Evolutionary conservation across 2,888 invertebrate species (phyloP).

Genomic region (Dryomyza anilis): DNA sequence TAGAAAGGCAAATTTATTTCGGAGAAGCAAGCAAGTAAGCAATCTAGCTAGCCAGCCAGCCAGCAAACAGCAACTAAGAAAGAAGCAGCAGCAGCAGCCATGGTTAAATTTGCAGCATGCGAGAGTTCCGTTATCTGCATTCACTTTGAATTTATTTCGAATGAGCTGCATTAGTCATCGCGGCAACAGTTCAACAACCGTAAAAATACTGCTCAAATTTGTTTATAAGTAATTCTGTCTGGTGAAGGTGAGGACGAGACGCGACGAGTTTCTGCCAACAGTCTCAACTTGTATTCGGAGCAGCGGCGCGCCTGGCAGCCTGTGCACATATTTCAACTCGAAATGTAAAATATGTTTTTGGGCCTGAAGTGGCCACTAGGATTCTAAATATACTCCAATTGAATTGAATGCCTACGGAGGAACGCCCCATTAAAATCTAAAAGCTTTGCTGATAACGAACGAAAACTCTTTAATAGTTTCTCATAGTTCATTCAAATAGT

Average conservation of each 20-base stretch:
- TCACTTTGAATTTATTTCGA: slow-evolving; percentile 7
- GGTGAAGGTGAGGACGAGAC: background rate
- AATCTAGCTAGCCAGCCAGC: too few species aligned
- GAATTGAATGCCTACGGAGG: too few species aligned
- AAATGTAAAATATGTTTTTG: too few species aligned
- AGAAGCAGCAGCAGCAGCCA: background rate
- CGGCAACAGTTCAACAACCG: slow-evolving; percentile 22
- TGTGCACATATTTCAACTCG: too few species aligned
- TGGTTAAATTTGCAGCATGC: slow-evolving; percentile 11
- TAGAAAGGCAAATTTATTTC: slow-evolving; percentile 14
- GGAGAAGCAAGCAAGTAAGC: slow-evolving; percentile 8
- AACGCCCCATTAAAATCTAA: too few species aligned
- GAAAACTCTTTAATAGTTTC: too few species aligned
- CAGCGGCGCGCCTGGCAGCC: too few species aligned
- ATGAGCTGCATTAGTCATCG: slow-evolving; percentile 24
- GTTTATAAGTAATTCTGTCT: slow-evolving; percentile 18
- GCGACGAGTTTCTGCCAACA: slow-evolving; percentile 18
- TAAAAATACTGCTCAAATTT: slow-evolving; percentile 18
- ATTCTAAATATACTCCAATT: too few species aligned
- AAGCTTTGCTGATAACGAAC: too few species aligned
- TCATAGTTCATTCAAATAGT: too few species aligned
- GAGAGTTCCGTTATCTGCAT: slow-evolving; percentile 25
- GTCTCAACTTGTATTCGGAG: slow-evolving; percentile 3
- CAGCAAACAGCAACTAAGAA: background rate
- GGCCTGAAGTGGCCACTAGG: too few species aligned